phyloP scores from a whole-genome alignment of 2,888 invertebrate genomes.

The Dione vanillae region DNA sequence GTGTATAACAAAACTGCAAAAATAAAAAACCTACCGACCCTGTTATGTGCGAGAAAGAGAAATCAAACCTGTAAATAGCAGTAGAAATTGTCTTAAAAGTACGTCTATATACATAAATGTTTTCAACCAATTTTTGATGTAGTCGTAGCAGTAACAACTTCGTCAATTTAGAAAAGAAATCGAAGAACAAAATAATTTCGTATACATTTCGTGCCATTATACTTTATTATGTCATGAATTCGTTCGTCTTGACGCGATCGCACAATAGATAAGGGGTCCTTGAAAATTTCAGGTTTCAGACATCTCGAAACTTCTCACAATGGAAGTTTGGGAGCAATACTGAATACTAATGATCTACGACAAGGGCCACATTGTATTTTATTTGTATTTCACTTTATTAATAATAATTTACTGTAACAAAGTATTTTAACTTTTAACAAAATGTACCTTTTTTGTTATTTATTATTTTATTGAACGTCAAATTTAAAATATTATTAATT shows the following conservation, averaged over 20 bases:
- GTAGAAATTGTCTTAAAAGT: too few species aligned
- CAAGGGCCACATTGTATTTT: slow-evolving; percentile 12
- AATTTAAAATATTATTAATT: too few species aligned
- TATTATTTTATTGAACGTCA: too few species aligned
- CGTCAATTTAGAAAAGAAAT: background rate
- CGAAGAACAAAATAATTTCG: background rate
- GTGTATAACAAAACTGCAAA: too few species aligned
- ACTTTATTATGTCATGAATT: slow-evolving; percentile 9
- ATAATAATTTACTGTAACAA: background rate
- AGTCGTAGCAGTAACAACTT: background rate
- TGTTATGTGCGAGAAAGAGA: too few species aligned
- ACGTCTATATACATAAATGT: too few species aligned
- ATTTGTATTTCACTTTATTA: background rate
- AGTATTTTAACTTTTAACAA: background rate
- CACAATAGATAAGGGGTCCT: slow-evolving; percentile 30
- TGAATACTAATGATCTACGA: slow-evolving; percentile 33
- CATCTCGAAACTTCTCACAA: slow-evolving; percentile 34
- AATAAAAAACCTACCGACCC: too few species aligned
- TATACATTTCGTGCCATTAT: slow-evolving; percentile 12
- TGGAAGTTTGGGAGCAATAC: slow-evolving; percentile 28
- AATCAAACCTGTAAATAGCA: too few species aligned
- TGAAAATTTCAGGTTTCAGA: slow-evolving; percentile 33
- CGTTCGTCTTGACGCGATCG: slow-evolving; percentile 25
- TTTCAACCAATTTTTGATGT: too few species aligned
- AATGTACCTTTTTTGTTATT: too few species aligned